phyloP scores from a whole-genome alignment of 2,113 vertebrate species.

The Petaurus breviceps region DNA sequence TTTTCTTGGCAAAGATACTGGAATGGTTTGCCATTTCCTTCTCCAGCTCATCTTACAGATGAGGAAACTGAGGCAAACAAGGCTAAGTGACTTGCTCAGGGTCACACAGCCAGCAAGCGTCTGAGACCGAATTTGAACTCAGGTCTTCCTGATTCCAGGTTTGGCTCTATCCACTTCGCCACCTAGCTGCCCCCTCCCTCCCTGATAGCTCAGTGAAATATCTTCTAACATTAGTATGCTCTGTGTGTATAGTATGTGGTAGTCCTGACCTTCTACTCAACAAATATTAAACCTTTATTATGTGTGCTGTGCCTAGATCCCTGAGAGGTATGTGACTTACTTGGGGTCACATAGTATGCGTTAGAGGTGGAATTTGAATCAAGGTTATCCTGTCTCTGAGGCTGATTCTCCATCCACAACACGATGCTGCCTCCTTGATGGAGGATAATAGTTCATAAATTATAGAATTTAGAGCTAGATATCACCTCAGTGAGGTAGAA shows the following conservation, averaged over 20 bases:
- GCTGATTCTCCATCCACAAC: background rate
- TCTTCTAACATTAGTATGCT: background rate
- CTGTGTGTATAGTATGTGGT: background rate
- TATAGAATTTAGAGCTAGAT: background rate
- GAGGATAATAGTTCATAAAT: background rate
- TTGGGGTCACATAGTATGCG: background rate
- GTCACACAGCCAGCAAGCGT: background rate
- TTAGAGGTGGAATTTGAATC: background rate
- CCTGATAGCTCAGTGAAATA: background rate
- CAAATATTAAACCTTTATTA: background rate
- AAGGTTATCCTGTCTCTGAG: background rate
- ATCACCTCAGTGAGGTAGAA: background rate
- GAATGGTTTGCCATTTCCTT: background rate
- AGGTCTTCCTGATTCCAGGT: background rate
- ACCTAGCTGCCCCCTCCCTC: background rate
- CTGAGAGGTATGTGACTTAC: background rate
- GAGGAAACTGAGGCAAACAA: background rate
- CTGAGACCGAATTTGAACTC: background rate
- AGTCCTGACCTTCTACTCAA: background rate
- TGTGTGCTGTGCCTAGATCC: background rate
- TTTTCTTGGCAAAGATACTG: background rate
- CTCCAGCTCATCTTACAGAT: background rate
- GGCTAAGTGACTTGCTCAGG: background rate
- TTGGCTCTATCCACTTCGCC: background rate
- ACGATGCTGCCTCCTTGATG: background rate